Conservation (phyloP, 2,888 invertebrate species). For the Lamellibrachia satsuma region DNA sequence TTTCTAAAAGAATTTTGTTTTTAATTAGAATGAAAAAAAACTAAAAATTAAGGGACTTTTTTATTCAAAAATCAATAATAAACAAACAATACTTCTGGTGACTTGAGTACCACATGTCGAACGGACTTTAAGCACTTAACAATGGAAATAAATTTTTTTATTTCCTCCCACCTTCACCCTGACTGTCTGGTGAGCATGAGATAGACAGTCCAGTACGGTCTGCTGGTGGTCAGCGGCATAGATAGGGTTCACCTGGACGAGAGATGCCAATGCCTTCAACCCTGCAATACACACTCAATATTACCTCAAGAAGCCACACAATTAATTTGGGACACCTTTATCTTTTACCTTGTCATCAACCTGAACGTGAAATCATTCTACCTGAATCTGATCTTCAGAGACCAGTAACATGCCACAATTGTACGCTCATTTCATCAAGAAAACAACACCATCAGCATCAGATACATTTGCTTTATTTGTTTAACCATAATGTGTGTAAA, state of each 20-base stretch:
- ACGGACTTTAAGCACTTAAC: background rate
- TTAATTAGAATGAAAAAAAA: too few relatives aligned
- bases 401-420: background rate
- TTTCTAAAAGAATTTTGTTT: too few relatives aligned
- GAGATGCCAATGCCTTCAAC: conserved; percentile 55
- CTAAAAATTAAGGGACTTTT: too few relatives aligned
- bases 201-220: conserved; percentile 59
- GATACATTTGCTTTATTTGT: background rate
- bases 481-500: background rate
- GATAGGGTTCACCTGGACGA: conserved; percentile 53
- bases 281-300: conserved; percentile 42
- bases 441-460: background rate
- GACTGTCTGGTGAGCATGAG: conserved; percentile 57
- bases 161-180: conserved; percentile 49
- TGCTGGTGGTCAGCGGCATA: conserved; percentile 58
- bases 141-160: background rate
- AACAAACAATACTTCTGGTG: too few relatives aligned
- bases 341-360: too few relatives aligned
- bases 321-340: too few relatives aligned
- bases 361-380: background rate
- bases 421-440: background rate
- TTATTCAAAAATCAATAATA: too few relatives aligned
- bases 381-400: background rate
- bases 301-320: too few relatives aligned
- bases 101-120: too few relatives aligned